Percentiles rank a stretch among this genome's conserved stretches.
Conservation (phyloP, 2,888 invertebrate genomes). For the Unio delphinus region DNA sequence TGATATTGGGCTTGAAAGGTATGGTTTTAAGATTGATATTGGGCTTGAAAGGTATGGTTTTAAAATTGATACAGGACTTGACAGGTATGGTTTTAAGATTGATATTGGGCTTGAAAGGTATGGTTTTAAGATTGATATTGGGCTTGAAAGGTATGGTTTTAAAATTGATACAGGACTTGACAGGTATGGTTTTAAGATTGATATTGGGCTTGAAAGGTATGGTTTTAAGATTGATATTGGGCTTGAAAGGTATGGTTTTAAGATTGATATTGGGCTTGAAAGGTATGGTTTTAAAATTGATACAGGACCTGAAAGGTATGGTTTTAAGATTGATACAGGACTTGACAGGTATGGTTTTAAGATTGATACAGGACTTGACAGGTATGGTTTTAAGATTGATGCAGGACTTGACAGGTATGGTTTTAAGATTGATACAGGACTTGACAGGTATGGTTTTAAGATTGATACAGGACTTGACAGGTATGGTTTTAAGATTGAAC, state of each 20-base stretch:
- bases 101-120: conserved; percentile 78
- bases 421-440: too few relatives aligned
- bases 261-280: conserved; percentile 80
- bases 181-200: conserved; percentile 79
- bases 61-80: conserved; percentile 83
- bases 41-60: too few relatives aligned
- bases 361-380: conserved; percentile 80
- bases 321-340: conserved; percentile 82
- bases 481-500: too few relatives aligned
- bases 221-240: conserved; percentile 82
- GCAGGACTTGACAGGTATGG: too few relatives aligned
- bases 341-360: too few relatives aligned
- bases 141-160: conserved; percentile 70
- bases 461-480: too few relatives aligned
- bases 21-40: neutral
- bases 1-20: conserved; percentile 77
- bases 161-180: conserved; percentile 85
- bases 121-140: conserved; percentile 80
- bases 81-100: conserved; percentile 77
- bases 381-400: conserved; percentile 34
- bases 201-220: conserved; percentile 75
- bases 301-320: too few relatives aligned
- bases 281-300: too few relatives aligned
- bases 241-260: conserved; percentile 73
- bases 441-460: too few relatives aligned